Base-by-base conservation (phyloP, 2,113 vertebrate species). In the Agapornis roseicollis region DNA sequence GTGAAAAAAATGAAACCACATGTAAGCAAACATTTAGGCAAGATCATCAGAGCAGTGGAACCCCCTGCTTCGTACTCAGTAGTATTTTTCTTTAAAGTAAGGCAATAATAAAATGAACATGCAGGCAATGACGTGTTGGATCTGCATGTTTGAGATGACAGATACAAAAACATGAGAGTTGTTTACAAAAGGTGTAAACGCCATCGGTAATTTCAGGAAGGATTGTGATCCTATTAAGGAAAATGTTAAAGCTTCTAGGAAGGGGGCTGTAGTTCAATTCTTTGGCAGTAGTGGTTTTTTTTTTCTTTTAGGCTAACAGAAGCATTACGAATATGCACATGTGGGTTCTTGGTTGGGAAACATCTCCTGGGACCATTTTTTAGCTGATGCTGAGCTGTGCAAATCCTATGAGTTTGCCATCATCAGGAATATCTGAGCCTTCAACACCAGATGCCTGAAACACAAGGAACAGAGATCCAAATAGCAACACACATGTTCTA, bases 321-420 rank as follows among this genome's bases (percentile, higher is more conserved):
- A 98, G 98, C 97, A 96, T 97, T 97, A 97, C 97, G 60, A 98
- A 97, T 97, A 97, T 96, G 97, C 97, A 97, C 93, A 97, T 97
- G 98, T 97, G 97, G 98, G 77, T 92, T 96, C 97, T 97, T 78
- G 13, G 92, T 95, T 77, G 93, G 97, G 94, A 97, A 96, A 80
- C 94, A 69, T 97, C 97, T 90, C 91, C 95, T 96, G 81, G 96
- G 97, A 97, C 96, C 96, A 96, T 93, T 88, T 94, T 97, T 98
- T 99, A 99, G 98, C 98, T 99, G 98, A 99, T 99, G 98, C 98
- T 99, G 97, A 99, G 99, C 98, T 99, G 99, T 97, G 99, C 99
- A 97, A 99, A 99, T 97, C 99, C 99, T 98, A 99, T 98, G 86
- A 99, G 98, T 97, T 99, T 99, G 96, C 99, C 94, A 85, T 99